These are phyloP conservation scores for Fulmarus glacialis DNA, from an alignment of 2,113 vertebrate species.

Conservation along the genomic window DNA sequence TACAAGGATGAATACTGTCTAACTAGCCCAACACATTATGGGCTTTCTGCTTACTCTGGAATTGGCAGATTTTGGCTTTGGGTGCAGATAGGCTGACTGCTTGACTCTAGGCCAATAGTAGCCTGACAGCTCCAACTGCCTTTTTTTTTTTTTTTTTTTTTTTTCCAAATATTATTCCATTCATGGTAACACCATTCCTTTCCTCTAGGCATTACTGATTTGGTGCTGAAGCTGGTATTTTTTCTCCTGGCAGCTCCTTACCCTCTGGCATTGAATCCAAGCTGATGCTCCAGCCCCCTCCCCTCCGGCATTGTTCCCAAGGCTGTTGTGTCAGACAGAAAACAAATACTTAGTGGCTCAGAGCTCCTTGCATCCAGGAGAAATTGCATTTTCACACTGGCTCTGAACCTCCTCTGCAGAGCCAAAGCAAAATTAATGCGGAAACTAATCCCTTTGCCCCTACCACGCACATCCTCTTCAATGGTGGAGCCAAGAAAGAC, in stretches of 20 bases:
- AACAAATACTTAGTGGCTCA: constrained; percentile 45
- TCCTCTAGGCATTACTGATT: neutral
- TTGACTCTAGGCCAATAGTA: neutral
- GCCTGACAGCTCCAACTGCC: neutral
- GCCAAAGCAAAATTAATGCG: constrained; percentile 53
- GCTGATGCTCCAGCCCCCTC: neutral
- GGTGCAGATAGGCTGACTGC: neutral
- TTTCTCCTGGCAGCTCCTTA: constrained; percentile 1
- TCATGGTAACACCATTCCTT: too few relatives aligned
- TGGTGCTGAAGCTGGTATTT: neutral
- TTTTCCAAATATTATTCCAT: too few relatives aligned
- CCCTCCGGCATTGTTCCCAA: constrained; percentile 4
- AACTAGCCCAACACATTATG: neutral
- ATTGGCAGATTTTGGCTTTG: neutral
- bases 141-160: neutral
- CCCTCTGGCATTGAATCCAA: neutral
- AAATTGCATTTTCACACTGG: constrained; percentile 54
- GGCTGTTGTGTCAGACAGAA: constrained; percentile 10
- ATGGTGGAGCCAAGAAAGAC: neutral
- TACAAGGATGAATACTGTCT: neutral
- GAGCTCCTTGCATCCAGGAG: constrained; percentile 22
- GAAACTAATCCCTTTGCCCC: constrained; percentile 56
- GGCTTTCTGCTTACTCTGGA: constrained; percentile 9
- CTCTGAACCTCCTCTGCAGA: constrained; percentile 13
- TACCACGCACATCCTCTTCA: constrained; percentile 12